Base-by-base conservation (phyloP, 2,888 invertebrate species). In the Cryptus armator region DNA sequence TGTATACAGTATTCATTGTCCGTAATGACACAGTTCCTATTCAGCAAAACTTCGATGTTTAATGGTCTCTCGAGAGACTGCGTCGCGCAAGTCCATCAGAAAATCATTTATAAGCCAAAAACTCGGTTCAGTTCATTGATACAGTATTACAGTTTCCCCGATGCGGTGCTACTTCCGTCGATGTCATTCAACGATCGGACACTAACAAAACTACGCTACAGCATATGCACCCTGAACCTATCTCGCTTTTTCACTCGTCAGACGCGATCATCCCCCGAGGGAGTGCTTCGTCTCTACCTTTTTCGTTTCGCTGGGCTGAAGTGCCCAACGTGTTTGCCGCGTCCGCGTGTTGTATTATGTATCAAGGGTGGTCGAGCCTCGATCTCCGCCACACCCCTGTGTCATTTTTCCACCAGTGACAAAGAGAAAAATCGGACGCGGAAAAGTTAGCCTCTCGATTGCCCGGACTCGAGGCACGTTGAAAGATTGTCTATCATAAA, bases 81-180 rank as follows among this genome's bases (percentile, higher is more conserved):
- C 14, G 29, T 12, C 0, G 56, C 24, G 48, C 3, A 76, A 72
- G 79, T 79, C 78, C 85, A 85, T 86, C 53, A 64, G 76, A 86
- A 72, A 72, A 85, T 86, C 86, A 85, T 86, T 86, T 72, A 83
- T 86, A 86, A 83, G 76, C n/a, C 71, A 29, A 64, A 59, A 44
- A 67, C 48, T 68, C 77, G 84, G 84, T 85, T 14, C 82, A 81
- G 78, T 75, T 78, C 74, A 64, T 80, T 72, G 81, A 56, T 44
- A 43, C 59, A 66, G 37, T 29, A 37, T 37, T 37, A 37, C 37
- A 37, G 37, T 16, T 62, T 44, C 10, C 56, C 67, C 32, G 14
- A 10, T 14, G 59, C 29, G 59, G 29, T 59, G 24, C 10, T 44
- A 66, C 53, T 29, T 53, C 32, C 67, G 56, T 44, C 71, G 37